These are phyloP conservation scores for Cyclura pinguis DNA, from an alignment of 2,797 vertebrate genomes.

Conservation along the genomic window DNA sequence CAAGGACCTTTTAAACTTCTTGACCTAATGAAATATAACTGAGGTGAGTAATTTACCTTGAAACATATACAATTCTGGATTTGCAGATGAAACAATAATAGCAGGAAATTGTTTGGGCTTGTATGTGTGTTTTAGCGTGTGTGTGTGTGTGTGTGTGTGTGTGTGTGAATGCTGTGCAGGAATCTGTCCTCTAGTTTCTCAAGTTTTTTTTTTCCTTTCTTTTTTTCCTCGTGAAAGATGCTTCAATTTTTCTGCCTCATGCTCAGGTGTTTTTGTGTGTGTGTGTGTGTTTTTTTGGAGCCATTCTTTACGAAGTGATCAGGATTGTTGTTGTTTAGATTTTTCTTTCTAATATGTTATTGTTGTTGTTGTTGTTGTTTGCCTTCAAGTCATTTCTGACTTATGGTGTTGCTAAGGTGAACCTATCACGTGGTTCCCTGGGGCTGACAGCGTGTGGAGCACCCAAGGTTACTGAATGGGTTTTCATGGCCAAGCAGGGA, in stretches of 20 bases:
- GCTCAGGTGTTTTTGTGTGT: neutral
- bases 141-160: too few relatives aligned
- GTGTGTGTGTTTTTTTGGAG: neutral
- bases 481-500: too few relatives aligned
- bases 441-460: too few relatives aligned
- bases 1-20: constrained; percentile 14
- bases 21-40: neutral
- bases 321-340: too few relatives aligned
- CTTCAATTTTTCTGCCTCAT: neutral
- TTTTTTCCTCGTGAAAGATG: neutral
- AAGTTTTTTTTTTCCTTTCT: too few relatives aligned
- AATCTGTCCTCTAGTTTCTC: neutral
- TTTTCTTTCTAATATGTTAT: neutral
- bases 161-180: neutral
- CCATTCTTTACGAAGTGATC: neutral
- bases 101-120: neutral
- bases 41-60: constrained; percentile 16
- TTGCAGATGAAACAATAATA: constrained; percentile 16
- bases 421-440: too few relatives aligned
- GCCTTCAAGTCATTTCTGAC: too few relatives aligned
- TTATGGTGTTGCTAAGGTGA: too few relatives aligned
- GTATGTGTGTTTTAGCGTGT: too few relatives aligned
- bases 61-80: neutral
- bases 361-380: too few relatives aligned
- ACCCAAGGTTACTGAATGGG: too few relatives aligned